phyloP scores from a whole-genome alignment of 2,113 vertebrate genomes.

The Verasper variegatus region DNA sequence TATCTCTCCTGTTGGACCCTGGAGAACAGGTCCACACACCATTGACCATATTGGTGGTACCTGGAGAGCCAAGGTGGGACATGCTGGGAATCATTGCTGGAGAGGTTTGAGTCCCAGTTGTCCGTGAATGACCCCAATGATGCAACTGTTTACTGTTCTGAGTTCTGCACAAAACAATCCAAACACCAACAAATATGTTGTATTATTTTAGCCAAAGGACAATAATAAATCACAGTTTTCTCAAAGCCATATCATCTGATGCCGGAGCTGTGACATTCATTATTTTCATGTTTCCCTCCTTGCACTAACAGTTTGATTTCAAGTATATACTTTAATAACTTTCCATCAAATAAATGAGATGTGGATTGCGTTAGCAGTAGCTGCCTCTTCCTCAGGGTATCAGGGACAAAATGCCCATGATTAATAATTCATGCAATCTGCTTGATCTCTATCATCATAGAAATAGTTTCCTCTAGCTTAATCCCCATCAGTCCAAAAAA shows the following conservation, averaged over 20 bases:
- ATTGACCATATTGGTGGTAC: too few relatives aligned
- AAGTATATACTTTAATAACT: slow-evolving; percentile 81
- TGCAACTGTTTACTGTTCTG: too few relatives aligned
- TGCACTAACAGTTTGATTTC: slow-evolving; percentile 72
- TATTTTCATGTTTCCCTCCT: slow-evolving; percentile 69
- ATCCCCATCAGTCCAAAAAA: slow-evolving; percentile 70
- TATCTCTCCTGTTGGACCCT: too few relatives aligned
- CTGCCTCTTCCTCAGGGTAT: slow-evolving; percentile 69
- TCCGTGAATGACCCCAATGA: background rate
- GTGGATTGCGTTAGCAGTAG: slow-evolving; percentile 74
- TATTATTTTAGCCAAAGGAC: background rate
- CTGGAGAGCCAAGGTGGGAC: too few relatives aligned
- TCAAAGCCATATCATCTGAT: background rate
- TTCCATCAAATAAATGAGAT: slow-evolving; percentile 82
- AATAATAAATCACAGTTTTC: background rate
- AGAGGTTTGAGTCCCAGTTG: background rate
- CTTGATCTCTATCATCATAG: slow-evolving; percentile 79
- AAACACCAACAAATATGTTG: background rate
- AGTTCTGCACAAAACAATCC: background rate
- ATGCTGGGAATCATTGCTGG: background rate
- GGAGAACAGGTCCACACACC: too few relatives aligned
- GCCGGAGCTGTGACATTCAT: slow-evolving; percentile 58
- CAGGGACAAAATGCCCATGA: slow-evolving; percentile 70
- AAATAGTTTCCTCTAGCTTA: slow-evolving; percentile 72
- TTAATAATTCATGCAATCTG: slow-evolving; percentile 83